Conservation (phyloP, 2,888 invertebrate genomes). For the Leptinotarsa haldemani region DNA sequence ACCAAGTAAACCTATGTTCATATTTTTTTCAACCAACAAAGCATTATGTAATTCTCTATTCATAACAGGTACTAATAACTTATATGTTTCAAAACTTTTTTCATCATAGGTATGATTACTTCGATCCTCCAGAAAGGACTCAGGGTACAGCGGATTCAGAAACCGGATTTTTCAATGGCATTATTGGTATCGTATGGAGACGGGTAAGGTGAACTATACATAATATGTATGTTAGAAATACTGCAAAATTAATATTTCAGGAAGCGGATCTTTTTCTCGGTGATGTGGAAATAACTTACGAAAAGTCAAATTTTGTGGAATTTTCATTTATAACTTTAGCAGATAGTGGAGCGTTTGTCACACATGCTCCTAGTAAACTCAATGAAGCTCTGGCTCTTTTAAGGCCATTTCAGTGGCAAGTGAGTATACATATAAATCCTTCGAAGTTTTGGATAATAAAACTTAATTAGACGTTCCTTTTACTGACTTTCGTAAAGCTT, state of each 20-base stretch:
- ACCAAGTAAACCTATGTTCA: too few relatives aligned
- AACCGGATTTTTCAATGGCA: slow-evolving; percentile 78
- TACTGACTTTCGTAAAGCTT: too few relatives aligned
- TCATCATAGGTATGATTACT: slow-evolving; percentile 71
- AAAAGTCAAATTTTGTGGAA: slow-evolving; percentile 77
- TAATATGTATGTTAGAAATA: neutral
- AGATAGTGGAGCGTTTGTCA: slow-evolving; percentile 82
- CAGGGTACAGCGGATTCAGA: slow-evolving; percentile 75
- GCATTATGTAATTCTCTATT: too few relatives aligned
- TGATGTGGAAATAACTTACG: slow-evolving; percentile 80
- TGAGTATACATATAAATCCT: slow-evolving; percentile 52
- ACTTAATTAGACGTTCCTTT: too few relatives aligned
- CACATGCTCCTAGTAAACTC: slow-evolving; percentile 78
- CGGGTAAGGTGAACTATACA: slow-evolving; percentile 65
- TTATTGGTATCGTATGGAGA: slow-evolving; percentile 77
- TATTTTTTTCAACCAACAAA: too few relatives aligned
- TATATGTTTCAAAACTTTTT: neutral
- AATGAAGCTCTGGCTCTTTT: slow-evolving; percentile 81
- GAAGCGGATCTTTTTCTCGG: slow-evolving; percentile 80
- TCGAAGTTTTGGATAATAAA: neutral
- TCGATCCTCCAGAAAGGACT: slow-evolving; percentile 79
- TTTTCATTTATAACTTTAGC: slow-evolving; percentile 82
- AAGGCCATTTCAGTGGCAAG: slow-evolving; percentile 80
- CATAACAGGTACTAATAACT: too few relatives aligned
- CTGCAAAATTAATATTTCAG: slow-evolving; percentile 59